Evolutionary conservation across 2,113 vertebrate species (phyloP).

Genomic region (Leptodactylus fuscus): DNA sequence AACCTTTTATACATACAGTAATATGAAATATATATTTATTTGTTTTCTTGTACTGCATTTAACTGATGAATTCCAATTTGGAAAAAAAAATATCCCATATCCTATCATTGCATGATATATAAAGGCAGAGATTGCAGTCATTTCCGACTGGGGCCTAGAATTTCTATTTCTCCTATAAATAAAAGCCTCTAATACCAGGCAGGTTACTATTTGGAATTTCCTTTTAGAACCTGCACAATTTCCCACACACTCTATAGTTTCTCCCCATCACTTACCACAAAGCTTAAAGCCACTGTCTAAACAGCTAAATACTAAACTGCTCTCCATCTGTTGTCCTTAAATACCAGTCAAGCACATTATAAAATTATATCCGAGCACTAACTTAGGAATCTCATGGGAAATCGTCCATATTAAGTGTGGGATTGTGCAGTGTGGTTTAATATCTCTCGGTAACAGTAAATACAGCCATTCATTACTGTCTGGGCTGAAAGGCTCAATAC

Average conservation of each 20-base stretch:
- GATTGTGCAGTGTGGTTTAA: constrained; percentile 25
- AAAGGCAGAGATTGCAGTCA: neutral
- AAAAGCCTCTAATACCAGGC: neutral
- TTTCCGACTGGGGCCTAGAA: neutral
- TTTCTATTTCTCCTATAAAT: neutral
- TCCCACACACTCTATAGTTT: neutral
- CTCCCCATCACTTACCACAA: constrained; percentile 9
- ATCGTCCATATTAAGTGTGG: constrained; percentile 65
- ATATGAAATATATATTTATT: neutral
- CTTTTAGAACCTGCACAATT: neutral
- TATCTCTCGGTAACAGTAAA: constrained; percentile 25
- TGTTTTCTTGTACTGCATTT: neutral
- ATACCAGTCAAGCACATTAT: constrained; percentile 87
- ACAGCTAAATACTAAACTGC: constrained; percentile 91
- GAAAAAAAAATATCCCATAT: too few relatives aligned
- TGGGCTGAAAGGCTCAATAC: neutral
- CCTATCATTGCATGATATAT: neutral
- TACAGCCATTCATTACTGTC: neutral
- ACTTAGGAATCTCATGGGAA: constrained; percentile 79
- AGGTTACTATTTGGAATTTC: neutral
- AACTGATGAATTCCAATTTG: neutral
- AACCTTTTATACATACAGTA: neutral
- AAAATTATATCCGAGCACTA: constrained; percentile 79
- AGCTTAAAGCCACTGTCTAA: constrained; percentile 80
- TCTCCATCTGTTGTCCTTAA: constrained; percentile 87